Base-by-base conservation (phyloP, 2,113 vertebrate genomes). In the Tor tambroides region DNA sequence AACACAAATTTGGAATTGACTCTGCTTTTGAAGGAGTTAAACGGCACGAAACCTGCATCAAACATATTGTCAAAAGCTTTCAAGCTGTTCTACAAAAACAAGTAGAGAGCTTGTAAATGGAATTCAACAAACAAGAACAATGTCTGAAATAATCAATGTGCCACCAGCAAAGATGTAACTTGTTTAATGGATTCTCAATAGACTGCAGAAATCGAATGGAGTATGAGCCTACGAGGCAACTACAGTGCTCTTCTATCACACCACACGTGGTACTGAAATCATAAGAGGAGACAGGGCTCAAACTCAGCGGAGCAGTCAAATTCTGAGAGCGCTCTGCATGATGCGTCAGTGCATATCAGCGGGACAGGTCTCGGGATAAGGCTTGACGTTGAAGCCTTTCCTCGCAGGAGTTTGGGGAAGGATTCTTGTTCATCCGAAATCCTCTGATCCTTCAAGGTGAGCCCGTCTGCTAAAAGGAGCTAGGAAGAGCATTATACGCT, bases 371-470 rank as follows among this genome's bases (percentile, higher is more conserved):
- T 84, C 41, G 8, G 61, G 81, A 86, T 88, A 69, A 71, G 82
- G 41, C 30, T 61, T 89, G 86, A 86, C 65, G 35, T 88, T 86
- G 77, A n/a, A 84, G 80, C 63, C 38, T 75, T 69, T 56, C 54
- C 65, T 84, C 43, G 6, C 32, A 74, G 82, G 67, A 67, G 82
- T 72, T 74, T 84, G 67, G 49, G 67, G 49, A 74, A 32, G 59
- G 59, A 54, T 83, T 82, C 71, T 65, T 67, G 59, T 78, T 83
- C 74, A 83, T 77, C 46, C 76, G 19, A 83, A 85, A 80, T 71
- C 77, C 81, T 86, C 65, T 43, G 67, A 89, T 89, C 71, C 56
- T 87, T 76, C 56, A 87, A 82, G 85, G 85, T 82, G 67, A 86
- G 65, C 35, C 65, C 5, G 21, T 77, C 59, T 81, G 12, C 43